phyloP scores from a whole-genome alignment of 1,140 invertebrate species.

The Battus philenor region DNA sequence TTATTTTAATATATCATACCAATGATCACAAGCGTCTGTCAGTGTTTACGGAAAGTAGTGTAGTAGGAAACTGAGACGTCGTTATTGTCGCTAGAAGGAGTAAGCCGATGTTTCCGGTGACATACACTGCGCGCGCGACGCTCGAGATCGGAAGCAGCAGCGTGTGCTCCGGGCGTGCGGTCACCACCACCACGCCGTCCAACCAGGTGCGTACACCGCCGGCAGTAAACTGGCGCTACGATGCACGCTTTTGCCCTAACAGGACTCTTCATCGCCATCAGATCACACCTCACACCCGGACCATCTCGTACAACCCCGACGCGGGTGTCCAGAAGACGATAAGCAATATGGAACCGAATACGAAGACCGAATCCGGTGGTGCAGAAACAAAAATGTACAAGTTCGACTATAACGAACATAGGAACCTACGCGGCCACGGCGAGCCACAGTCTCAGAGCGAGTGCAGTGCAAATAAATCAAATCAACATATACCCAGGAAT shows the following conservation, averaged over 20 bases:
- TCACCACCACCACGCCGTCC: slow-evolving; percentile 69
- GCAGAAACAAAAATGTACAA: slow-evolving; percentile 1
- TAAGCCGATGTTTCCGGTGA: slow-evolving; percentile 65
- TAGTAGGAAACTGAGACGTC: not conserved
- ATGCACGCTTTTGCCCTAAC: slow-evolving; percentile 8
- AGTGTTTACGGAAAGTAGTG: no score
- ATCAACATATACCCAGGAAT: slow-evolving; percentile 3
- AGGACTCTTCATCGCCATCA: slow-evolving; percentile 11
- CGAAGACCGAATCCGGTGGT: slow-evolving; percentile 4
- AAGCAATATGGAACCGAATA: not conserved
- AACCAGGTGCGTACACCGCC: slow-evolving; percentile 65
- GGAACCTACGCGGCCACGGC: no score
- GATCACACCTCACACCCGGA: not conserved
- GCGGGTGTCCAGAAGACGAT: no score
- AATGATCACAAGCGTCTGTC: no score
- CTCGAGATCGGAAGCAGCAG: slow-evolving; percentile 72
- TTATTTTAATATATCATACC: no score
- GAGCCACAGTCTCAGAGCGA: not conserved
- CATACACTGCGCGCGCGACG: slow-evolving; percentile 77
- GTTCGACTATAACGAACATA: not conserved
- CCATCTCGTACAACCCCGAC: not conserved
- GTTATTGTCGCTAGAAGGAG: slow-evolving; percentile 48
- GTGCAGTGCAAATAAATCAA: not conserved
- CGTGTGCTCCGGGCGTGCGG: slow-evolving; percentile 66
- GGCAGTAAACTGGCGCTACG: slow-evolving; percentile 1